Evolutionary conservation across 2,113 vertebrate genomes (phyloP).

Genomic region (Gambusia holbrooki): DNA sequence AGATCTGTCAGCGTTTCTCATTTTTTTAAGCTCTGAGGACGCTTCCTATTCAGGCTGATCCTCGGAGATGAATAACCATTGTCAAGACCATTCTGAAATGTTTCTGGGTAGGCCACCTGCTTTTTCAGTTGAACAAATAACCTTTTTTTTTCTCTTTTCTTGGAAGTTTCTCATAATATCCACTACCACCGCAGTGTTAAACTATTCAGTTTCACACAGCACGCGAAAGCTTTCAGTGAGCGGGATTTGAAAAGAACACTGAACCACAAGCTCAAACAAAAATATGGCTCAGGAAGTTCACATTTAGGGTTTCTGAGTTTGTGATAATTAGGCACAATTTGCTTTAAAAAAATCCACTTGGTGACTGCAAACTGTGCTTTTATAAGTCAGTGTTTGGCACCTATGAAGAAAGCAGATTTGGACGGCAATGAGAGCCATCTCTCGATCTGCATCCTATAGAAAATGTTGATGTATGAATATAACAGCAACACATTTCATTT

Average conservation of each 20-base stretch:
- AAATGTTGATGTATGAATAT: conserved; percentile 8
- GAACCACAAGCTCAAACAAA: conserved; percentile 44
- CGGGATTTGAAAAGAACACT: conserved; percentile 36
- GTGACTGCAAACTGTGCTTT: conserved; percentile 76
- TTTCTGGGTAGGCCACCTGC: conserved; percentile 17
- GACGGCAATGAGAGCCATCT: conserved; percentile 16
- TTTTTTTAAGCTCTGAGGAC: conserved; percentile 35
- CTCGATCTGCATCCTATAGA: conserved; percentile 17
- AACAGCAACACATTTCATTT: conserved; percentile 29
- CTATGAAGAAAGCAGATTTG: conserved; percentile 54
- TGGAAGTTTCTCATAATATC: conserved; percentile 34
- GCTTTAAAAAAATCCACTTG: conserved; percentile 73
- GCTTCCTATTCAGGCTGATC: conserved; percentile 25
- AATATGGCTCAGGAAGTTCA: conserved; percentile 62
- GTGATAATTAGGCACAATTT: conserved; percentile 81
- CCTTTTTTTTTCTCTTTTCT: conserved; percentile 14
- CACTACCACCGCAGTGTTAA: conserved; percentile 31
- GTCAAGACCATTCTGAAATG: conserved; percentile 40
- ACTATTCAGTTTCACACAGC: conserved; percentile 30
- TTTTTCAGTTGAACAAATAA: conserved; percentile 23
- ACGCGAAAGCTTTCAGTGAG: conserved; percentile 31
- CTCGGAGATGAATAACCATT: conserved; percentile 32
- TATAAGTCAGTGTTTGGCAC: conserved; percentile 91
- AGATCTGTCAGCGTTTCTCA: conserved; percentile 20
- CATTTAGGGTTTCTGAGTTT: conserved; percentile 65